These are phyloP conservation scores for Mormyrus iriodes DNA, from an alignment of 2,113 vertebrate species.

Conservation along the genomic window DNA sequence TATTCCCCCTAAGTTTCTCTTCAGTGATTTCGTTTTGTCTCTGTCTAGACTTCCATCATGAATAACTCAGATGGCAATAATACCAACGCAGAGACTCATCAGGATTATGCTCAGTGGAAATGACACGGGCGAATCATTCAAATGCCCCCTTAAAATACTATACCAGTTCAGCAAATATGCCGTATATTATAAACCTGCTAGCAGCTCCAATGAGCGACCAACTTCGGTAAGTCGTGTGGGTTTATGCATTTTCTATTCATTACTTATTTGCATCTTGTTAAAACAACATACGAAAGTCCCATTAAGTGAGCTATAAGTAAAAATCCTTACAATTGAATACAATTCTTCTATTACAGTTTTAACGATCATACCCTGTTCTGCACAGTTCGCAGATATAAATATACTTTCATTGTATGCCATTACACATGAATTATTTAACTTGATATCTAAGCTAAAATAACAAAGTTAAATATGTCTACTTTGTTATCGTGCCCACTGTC, in stretches of 20 bases:
- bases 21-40: constrained; percentile 68
- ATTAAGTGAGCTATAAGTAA: neutral
- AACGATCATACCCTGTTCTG: neutral
- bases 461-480: neutral
- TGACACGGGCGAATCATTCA: constrained; percentile 8
- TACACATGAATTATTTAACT: neutral
- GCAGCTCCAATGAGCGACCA: neutral
- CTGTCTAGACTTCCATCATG: constrained; percentile 48
- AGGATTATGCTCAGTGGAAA: constrained; percentile 24
- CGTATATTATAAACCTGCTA: neutral
- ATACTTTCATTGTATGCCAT: neutral
- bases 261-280: neutral
- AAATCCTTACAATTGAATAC: neutral
- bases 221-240: constrained; percentile 10
- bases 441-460: neutral
- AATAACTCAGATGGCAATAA: constrained; percentile 27
- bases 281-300: neutral
- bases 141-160: constrained; percentile 1
- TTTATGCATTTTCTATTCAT: neutral
- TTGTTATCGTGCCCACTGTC: neutral
- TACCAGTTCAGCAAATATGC: neutral
- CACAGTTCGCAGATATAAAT: neutral
- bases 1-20: constrained; percentile 60
- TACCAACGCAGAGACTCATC: constrained; percentile 18
- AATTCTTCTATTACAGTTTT: neutral